Base-by-base conservation (phyloP, 64 coral and sea anemone genomes). In the Montipora sp. region DNA sequence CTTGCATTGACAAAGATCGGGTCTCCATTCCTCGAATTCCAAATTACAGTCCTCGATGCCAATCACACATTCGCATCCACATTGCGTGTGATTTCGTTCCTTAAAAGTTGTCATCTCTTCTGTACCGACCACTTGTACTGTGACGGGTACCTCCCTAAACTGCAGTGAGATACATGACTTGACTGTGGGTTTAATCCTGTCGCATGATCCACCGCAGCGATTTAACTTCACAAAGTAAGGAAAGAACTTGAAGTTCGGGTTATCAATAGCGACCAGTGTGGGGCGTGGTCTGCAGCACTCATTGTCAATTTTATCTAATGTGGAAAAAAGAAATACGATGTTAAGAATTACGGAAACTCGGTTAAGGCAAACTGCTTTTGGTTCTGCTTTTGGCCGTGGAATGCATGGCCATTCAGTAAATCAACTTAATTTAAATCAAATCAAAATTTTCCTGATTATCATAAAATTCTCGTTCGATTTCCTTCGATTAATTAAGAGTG, bases 151-250 rank as follows among this genome's bases (percentile, higher is more conserved):
- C 13, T 94, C 81, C 0, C 72, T 72, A 24, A 78, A 75, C 75
- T 91, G 60, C 15, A 78, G 55, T n/a, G 94, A 76, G 13, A 93
- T 75, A 48, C 96, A 98, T 59, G 88, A 90, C 19, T 82, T 45
- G 18, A 83, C 57, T 46, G 87, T 51, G 1, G 96, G 96, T 11
- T 87, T 73, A 9, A 45, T 66, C 7, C 4, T 16, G 47, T 69
- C 48, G 12, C 81, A 93, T 10, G 96, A 98, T 46, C 96, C 96
- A 2, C 96, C 91, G 12, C 96, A 98, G 0, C 88, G 91, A 22
- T 98, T 78, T 5, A 98, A 77, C 24, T 83, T 91, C 19, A 98
- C 75, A 24, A 93, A 93, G 89, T 89, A 98, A 4, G 96, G 96
- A 74, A 93, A 98, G 47, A 78, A 88, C 2, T 48, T 50, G 24